These are phyloP conservation scores for Eubasilissa regina DNA, from an alignment of 1,140 invertebrate genomes.

Conservation along the genomic window DNA sequence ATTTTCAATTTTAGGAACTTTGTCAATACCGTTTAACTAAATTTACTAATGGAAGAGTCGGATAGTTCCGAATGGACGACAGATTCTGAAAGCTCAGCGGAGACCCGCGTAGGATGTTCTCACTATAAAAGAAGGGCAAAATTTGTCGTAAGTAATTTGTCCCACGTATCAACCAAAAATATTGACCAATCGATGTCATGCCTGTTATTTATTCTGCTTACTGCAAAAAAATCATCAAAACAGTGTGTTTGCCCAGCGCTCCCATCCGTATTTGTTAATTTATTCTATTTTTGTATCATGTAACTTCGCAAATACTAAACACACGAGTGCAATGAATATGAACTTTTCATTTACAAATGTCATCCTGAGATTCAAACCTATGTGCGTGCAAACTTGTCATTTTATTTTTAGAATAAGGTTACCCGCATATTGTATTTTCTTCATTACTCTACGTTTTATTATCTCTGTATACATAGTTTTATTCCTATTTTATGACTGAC, in stretches of 20 bases:
- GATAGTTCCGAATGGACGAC: background rate
- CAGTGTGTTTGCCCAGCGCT: background rate
- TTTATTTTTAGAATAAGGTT: background rate
- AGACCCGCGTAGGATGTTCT: constrained; percentile 76
- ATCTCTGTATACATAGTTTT: no score
- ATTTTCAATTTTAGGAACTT: constrained; percentile 11
- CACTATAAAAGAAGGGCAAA: constrained; percentile 87
- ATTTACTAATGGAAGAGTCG: constrained; percentile 45
- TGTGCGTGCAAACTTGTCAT: constrained; percentile 17
- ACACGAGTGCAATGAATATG: constrained; percentile 25
- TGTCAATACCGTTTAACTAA: constrained; percentile 24
- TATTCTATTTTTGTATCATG: background rate
- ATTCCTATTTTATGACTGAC: no score
- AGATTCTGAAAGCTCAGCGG: constrained; percentile 22
- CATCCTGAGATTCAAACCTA: constrained; percentile 33
- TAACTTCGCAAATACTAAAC: background rate
- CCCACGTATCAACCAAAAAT: constrained; percentile 40
- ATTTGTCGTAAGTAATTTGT: constrained; percentile 80
- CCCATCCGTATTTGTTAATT: no score
- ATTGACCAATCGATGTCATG: constrained; percentile 41
- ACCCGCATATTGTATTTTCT: no score
- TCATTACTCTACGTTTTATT: no score
- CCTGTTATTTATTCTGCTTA: constrained; percentile 17
- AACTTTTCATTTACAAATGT: constrained; percentile 41
- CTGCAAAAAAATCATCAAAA: background rate